Evolutionary conservation across 53 echinoderm and acorn worm genomes (phyloP).

Genomic region (Crossaster papposus): DNA sequence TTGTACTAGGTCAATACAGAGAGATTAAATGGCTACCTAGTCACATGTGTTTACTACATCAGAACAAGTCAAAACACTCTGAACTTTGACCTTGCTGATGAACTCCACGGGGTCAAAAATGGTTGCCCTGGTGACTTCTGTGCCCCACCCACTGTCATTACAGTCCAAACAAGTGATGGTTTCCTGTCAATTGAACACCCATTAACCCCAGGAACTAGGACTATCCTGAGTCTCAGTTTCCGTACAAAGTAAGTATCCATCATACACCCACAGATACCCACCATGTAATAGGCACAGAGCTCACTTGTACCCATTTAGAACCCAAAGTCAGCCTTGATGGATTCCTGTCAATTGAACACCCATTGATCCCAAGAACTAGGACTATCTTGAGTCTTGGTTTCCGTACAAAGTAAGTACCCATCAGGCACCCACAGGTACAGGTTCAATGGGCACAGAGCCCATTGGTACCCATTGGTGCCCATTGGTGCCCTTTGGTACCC

Average conservation of each 20-base stretch:
- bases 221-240: slow-evolving; percentile 79
- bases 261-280: neutral
- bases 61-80: slow-evolving; percentile 71
- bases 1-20: slow-evolving; percentile 82
- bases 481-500: no score
- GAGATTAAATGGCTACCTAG: slow-evolving; percentile 93
- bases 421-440: neutral
- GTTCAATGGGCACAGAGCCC: neutral
- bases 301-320: no score
- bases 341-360: slow-evolving; percentile 78
- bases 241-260: slow-evolving; percentile 76
- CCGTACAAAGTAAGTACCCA: slow-evolving; percentile 52
- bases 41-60: slow-evolving; percentile 91
- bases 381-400: slow-evolving; percentile 82
- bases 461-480: no score
- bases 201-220: slow-evolving; percentile 84
- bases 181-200: slow-evolving; percentile 81
- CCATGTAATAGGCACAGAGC: neutral
- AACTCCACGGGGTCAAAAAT: slow-evolving; percentile 80
- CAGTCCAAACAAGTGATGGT: slow-evolving; percentile 68
- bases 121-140: slow-evolving; percentile 93
- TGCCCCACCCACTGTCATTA: slow-evolving; percentile 90
- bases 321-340: no score
- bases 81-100: slow-evolving; percentile 73
- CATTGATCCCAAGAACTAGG: slow-evolving; percentile 81